Conservation (phyloP, 2,113 vertebrate species). For the Chascanopsetta lugubris region DNA sequence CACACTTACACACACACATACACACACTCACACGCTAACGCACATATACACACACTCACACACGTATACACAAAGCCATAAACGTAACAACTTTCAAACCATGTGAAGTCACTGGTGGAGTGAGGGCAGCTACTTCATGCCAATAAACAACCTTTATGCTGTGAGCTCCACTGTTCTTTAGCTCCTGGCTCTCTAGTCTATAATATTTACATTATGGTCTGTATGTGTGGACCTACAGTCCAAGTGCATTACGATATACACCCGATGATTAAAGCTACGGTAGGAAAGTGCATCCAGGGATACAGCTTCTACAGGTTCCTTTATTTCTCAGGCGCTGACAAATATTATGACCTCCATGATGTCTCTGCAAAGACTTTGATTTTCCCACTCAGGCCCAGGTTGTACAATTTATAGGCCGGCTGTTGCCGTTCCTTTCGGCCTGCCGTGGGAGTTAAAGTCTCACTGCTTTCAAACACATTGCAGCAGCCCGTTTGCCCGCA, state of each 20-base stretch:
- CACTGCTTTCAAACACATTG: constrained; percentile 53
- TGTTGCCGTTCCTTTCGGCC: constrained; percentile 45
- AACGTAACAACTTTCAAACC: constrained; percentile 54
- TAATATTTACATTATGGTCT: constrained; percentile 37
- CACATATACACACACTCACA: background rate
- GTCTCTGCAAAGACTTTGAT: constrained; percentile 41
- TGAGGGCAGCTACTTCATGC: constrained; percentile 41
- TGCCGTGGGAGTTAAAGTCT: constrained; percentile 57
- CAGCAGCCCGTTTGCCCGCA: constrained; percentile 47
- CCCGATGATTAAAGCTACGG: constrained; percentile 47
- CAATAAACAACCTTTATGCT: constrained; percentile 53
- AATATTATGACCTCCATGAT: constrained; percentile 55
- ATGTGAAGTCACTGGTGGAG: constrained; percentile 34
- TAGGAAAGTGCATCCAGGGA: constrained; percentile 39
- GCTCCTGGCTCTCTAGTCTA: constrained; percentile 28
- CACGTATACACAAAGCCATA: constrained; percentile 13
- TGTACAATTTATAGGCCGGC: constrained; percentile 42
- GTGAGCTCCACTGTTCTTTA: constrained; percentile 27
- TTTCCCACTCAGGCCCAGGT: constrained; percentile 37
- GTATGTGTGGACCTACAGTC: constrained; percentile 31
- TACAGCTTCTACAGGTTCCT: constrained; percentile 13
- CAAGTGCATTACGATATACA: constrained; percentile 6
- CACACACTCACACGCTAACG: too few species aligned
- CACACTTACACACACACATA: constrained; percentile 5
- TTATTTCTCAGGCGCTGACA: constrained; percentile 35